Evolutionary conservation across 2,888 invertebrate genomes (phyloP), one percentile per base, ranked within the genome.

Genomic region (Cordylochernes scorpioides): DNA sequence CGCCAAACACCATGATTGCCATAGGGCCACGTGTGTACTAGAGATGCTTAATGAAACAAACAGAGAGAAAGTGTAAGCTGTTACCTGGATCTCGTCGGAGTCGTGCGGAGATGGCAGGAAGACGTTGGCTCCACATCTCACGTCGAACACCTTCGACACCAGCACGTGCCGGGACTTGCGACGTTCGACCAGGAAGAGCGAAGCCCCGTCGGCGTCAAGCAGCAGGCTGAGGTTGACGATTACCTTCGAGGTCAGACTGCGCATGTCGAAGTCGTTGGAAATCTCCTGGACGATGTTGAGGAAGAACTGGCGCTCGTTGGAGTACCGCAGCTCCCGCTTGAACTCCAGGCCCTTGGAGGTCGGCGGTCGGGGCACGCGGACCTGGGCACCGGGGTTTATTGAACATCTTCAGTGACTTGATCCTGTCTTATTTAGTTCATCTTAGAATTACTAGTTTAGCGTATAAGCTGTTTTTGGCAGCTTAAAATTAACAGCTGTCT

Each of bases 251-350:
- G 57, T 58, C 22, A 61, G 44, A 32, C 54, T 54, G 41, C 49
- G 50, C 7, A 59, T 49, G 43, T 60, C 57, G 29, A 61, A 47
- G 40, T 60, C 61, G 27, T 57, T 58, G 17, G 59, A 58, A 27
- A 60, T 58, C 42, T 61, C 61, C 34, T 59, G 53, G 15, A 60
- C 58, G 36, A 57, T 56, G 39, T 58, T 56, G 34, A 60, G 47
- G 42, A 60, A 57, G 45, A 61, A 61, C 34, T 58, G 57, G 17
- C 53, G 42, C 39, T 59, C 59, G 35, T 58, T 58, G 10, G 34
- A 31, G 31, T 46, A 42, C 17, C 47, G 38, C 22, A 51, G 38
- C 29, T 49, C 48, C n/a, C 48, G 42, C 43, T 59, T 60, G 25
- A 52, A 46, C 27, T 58, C 53, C 25, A 56, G 49, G 41, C 56